A percentile compares a stretch with the other conserved stretches of the same genome.
phyloP scores from a whole-genome alignment of 2,113 vertebrate species.

The Cichladusa arquata region DNA sequence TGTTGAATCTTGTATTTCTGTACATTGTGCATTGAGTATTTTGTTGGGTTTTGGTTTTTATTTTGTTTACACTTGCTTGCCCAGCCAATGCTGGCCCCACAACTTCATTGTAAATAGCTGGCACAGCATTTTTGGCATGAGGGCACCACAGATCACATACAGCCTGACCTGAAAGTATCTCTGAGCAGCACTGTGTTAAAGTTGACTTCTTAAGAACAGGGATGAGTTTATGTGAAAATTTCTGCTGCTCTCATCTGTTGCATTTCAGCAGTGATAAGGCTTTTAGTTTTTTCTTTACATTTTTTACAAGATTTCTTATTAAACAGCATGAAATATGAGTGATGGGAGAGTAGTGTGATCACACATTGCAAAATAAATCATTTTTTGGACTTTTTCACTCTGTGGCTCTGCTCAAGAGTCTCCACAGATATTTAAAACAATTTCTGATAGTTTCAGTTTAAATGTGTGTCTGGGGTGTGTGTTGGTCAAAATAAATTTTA shows the following conservation, averaged over 20 bases:
- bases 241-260: background rate
- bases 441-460: background rate
- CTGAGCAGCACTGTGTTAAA: background rate
- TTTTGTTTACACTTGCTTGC: background rate
- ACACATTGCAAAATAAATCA: background rate
- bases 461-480: background rate
- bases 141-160: background rate
- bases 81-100: background rate
- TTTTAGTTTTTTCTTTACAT: background rate
- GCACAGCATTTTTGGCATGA: background rate
- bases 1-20: background rate
- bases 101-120: background rate
- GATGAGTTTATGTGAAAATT: background rate
- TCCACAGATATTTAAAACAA: background rate
- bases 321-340: background rate
- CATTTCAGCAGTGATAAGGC: background rate
- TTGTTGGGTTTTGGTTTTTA: background rate
- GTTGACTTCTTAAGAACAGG: accelerated
- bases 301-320: background rate
- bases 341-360: background rate
- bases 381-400: background rate
- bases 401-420: background rate
- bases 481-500: background rate
- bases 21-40: background rate
- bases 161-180: background rate